Conservation (phyloP, 1,140 invertebrate species). For the Solen grandis region DNA sequence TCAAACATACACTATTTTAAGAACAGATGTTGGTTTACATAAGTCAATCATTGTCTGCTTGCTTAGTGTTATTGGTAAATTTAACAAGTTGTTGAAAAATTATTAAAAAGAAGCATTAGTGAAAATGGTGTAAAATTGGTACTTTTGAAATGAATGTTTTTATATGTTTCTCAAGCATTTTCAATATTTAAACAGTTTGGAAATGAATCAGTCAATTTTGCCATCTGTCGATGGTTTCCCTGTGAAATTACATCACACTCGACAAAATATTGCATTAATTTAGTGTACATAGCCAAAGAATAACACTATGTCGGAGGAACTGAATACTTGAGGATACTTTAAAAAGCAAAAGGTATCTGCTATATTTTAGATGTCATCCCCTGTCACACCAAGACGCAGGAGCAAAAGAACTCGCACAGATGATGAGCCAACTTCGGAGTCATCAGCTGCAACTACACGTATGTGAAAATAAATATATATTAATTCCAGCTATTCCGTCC, state of each 20-base stretch:
- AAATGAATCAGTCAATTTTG: neutral
- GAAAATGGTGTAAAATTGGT: too few species aligned
- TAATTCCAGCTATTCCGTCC: neutral
- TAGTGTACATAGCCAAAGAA: neutral
- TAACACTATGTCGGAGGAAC: neutral
- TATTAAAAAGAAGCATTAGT: too few species aligned
- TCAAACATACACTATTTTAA: too few species aligned
- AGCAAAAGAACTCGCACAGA: constrained; percentile 66
- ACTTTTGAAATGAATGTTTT: too few species aligned
- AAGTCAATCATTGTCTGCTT: too few species aligned
- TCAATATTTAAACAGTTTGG: neutral
- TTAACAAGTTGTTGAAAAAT: too few species aligned
- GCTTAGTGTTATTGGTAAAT: too few species aligned
- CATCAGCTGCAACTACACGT: constrained; percentile 58
- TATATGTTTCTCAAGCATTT: neutral
- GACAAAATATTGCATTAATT: neutral
- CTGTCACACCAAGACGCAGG: constrained; percentile 64
- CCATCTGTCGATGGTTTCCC: neutral
- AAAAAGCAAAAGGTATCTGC: constrained; percentile 13
- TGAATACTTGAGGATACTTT: neutral
- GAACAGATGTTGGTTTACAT: too few species aligned
- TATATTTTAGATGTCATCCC: constrained; percentile 67
- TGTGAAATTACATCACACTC: neutral
- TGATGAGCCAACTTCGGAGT: constrained; percentile 58
- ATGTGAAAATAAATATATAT: constrained; percentile 5